Evolutionary conservation across 2,113 vertebrate species (phyloP).

Genomic region (Cranoglanis bouderius): DNA sequence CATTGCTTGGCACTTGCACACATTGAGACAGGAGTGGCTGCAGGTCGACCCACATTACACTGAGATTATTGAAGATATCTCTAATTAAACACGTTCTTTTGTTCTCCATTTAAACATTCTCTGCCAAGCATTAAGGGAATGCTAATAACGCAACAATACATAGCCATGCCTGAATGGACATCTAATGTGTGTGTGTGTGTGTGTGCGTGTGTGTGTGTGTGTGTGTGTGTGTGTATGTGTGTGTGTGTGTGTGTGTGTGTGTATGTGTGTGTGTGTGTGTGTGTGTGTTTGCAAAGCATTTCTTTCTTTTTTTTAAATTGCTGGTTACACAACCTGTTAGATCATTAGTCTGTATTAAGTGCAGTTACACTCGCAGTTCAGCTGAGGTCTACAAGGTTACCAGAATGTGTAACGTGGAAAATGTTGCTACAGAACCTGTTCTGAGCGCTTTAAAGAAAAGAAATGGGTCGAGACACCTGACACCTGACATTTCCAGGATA

Average conservation of each 20-base stretch:
- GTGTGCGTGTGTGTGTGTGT: no score
- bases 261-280: background rate
- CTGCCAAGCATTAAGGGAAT: slow-evolving; percentile 24
- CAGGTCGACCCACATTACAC: slow-evolving; percentile 48
- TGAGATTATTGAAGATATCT: slow-evolving; percentile 39
- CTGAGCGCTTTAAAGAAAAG: no score
- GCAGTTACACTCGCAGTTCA: background rate
- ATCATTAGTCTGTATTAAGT: background rate
- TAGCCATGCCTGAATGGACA: slow-evolving; percentile 16
- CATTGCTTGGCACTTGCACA: slow-evolving; percentile 12
- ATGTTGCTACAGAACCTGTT: background rate
- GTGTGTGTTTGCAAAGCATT: slow-evolving; percentile 26
- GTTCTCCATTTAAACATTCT: slow-evolving; percentile 44
- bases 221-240: background rate
- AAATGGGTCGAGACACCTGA: background rate
- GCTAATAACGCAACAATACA: slow-evolving; percentile 37
- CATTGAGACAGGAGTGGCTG: slow-evolving; percentile 34
- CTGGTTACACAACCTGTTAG: slow-evolving; percentile 21
- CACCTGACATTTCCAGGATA: background rate
- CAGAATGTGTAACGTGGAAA: background rate
- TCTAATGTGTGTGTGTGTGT: slow-evolving; percentile 22
- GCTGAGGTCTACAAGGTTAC: background rate
- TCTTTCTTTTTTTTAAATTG: background rate
- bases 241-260: slow-evolving; percentile 10
- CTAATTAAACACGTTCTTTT: slow-evolving; percentile 37